Percentiles rank a stretch among this genome's conserved stretches.
These are phyloP conservation scores for Limonius californicus DNA, from an alignment of 1,140 invertebrate species.

Conservation along the genomic window DNA sequence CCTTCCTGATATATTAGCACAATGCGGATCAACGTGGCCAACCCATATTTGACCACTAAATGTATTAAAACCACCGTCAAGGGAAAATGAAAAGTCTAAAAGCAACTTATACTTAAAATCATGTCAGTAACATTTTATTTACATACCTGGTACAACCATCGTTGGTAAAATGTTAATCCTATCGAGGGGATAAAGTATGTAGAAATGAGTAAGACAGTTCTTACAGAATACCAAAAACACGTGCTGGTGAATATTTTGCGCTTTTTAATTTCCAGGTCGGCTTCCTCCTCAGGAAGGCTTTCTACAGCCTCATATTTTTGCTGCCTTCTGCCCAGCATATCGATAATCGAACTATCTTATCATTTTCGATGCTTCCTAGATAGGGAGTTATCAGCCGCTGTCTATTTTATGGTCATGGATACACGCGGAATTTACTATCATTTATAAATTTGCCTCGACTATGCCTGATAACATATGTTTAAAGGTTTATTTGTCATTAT, in stretches of 20 bases:
- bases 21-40: constrained; percentile 64
- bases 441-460: not conserved
- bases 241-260: constrained; percentile 33
- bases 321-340: constrained; percentile 37
- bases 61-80: constrained; percentile 81
- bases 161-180: constrained; percentile 94
- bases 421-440: not conserved
- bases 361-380: not conserved
- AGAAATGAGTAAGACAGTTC: constrained; percentile 58
- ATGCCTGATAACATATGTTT: not conserved
- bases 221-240: constrained; percentile 42
- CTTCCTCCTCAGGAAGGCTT: constrained; percentile 24
- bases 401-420: constrained; percentile 2
- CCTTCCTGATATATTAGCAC: constrained; percentile 59
- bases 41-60: constrained; percentile 75
- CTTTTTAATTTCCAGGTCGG: constrained; percentile 39
- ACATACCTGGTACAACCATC: constrained; percentile 82
- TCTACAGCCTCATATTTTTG: constrained; percentile 38
- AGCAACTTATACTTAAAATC: constrained; percentile 33
- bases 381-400: not conserved
- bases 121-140: no score
- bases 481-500: not conserved
- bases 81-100: constrained; percentile 77
- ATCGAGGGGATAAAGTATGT: constrained; percentile 89
- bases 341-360: constrained; percentile 15